Conservation (phyloP, 2,888 invertebrate species). For the Rhagonycha lutea region DNA sequence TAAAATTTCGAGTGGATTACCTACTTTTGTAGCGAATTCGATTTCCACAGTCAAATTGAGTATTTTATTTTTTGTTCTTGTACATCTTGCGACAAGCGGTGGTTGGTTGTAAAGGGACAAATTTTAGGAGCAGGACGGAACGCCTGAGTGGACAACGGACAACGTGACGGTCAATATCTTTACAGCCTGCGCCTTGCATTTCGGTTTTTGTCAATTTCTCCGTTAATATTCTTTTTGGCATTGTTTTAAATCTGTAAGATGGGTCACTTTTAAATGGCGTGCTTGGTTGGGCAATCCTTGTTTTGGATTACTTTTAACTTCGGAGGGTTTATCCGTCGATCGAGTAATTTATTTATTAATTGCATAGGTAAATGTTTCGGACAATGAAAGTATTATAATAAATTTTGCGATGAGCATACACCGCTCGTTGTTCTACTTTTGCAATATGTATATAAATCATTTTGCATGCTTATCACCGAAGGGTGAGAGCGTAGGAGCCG, state of each 20-base stretch:
- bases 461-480: conserved; percentile 28
- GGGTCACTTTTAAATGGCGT: neutral
- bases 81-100: conserved; percentile 1
- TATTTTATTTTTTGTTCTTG: neutral
- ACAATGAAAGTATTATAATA: neutral
- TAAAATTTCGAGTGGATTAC: neutral
- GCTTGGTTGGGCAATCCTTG: neutral
- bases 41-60: neutral
- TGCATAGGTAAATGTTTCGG: neutral
- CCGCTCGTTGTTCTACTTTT: conserved; percentile 1
- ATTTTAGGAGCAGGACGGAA: conserved; percentile 17
- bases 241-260: neutral
- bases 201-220: conserved; percentile 5
- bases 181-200: conserved; percentile 39
- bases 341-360: neutral
- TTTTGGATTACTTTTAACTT: neutral
- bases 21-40: neutral
- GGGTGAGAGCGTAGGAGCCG: conserved; percentile 29
- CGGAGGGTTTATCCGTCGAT: neutral
- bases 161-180: conserved; percentile 39
- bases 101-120: neutral
- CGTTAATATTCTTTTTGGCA: neutral
- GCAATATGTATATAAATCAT: conserved; percentile 31
- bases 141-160: conserved; percentile 16
- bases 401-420: neutral